Evolutionary conservation across 1,140 invertebrate genomes (phyloP).

Genomic region (Ericerus pela): DNA sequence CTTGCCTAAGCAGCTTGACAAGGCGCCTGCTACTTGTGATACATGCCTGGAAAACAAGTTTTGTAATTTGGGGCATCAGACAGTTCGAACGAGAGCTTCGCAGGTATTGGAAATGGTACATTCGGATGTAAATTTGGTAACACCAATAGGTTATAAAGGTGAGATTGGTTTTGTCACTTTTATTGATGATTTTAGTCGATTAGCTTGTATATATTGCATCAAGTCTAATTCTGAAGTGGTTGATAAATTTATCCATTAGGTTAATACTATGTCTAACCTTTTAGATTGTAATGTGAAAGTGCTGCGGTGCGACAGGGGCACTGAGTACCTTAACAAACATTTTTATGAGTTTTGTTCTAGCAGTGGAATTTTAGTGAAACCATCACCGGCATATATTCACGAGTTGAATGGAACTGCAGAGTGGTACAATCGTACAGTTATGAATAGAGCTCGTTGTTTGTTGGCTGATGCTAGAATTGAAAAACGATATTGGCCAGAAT

Average conservation of each 20-base stretch:
- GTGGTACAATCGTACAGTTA: constrained; percentile 17
- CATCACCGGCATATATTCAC: background rate
- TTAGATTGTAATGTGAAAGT: constrained; percentile 4
- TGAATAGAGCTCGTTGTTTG: constrained; percentile 19
- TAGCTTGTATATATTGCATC: constrained; percentile 18
- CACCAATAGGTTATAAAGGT: constrained; percentile 16
- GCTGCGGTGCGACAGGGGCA: constrained; percentile 17
- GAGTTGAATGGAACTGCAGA: constrained; percentile 14
- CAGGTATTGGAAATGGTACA: constrained; percentile 23
- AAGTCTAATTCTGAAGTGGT: constrained; percentile 23
- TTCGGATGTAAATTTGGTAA: constrained; percentile 21
- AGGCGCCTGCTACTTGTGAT: constrained; percentile 17
- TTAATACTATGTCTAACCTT: background rate
- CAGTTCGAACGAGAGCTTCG: constrained; percentile 11
- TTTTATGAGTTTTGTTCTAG: background rate
- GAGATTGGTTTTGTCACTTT: constrained; percentile 24
- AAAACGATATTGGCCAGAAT: constrained; percentile 17
- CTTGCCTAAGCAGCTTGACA: background rate
- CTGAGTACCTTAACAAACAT: constrained; percentile 15
- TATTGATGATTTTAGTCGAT: constrained; percentile 27
- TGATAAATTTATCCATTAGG: constrained; percentile 21
- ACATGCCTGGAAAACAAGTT: constrained; percentile 20
- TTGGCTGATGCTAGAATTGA: constrained; percentile 15
- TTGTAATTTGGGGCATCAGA: constrained; percentile 18
- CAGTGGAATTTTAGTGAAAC: constrained; percentile 1